Conservation (phyloP, 2,888 invertebrate species). For the Drosophila aldrichi region DNA sequence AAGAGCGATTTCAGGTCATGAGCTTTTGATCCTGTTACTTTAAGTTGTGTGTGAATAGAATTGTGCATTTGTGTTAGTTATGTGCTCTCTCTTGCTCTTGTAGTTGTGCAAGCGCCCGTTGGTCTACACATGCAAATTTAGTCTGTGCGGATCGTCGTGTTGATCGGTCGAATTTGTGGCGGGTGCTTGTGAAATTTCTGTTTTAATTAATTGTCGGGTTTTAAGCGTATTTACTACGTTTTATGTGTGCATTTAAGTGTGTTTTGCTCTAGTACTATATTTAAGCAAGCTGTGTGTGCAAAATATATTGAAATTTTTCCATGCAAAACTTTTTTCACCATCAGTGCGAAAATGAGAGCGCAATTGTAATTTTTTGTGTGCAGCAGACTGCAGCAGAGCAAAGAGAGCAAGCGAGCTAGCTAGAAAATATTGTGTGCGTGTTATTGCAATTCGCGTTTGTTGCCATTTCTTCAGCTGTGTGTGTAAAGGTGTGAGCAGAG, state of each 20-base stretch:
- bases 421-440: background rate
- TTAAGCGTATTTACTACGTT: no score
- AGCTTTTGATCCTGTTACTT: constrained; percentile 7
- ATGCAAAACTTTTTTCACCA: background rate
- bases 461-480: background rate
- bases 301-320: background rate
- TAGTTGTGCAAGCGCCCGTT: background rate
- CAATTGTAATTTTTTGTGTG: background rate
- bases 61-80: background rate
- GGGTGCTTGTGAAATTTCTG: background rate
- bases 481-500: background rate
- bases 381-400: background rate
- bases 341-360: background rate
- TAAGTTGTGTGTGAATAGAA: background rate
- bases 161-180: background rate
- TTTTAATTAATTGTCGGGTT: no score
- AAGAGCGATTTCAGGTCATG: no score
- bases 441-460: background rate
- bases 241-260: background rate
- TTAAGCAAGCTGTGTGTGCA: background rate
- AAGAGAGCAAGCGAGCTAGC: background rate
- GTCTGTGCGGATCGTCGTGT: background rate
- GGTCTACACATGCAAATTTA: constrained; percentile 3
- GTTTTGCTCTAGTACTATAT: background rate
- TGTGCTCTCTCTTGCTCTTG: background rate